Base-by-base conservation (phyloP, 2,888 invertebrate species). In the Phytoseiulus persimilis region DNA sequence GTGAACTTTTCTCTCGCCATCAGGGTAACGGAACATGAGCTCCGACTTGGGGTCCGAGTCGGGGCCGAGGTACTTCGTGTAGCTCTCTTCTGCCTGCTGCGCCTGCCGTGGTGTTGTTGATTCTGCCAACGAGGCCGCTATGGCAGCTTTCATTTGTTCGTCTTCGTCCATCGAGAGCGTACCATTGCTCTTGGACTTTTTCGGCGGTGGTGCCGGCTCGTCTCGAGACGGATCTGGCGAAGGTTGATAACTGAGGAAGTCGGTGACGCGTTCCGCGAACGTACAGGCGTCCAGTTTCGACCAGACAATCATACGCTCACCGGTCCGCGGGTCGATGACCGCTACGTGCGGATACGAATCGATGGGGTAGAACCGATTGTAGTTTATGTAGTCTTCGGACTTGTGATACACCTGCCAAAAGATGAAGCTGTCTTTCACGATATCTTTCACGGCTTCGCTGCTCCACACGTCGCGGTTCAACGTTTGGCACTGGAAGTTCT, bases 401-500 rank as follows among this genome's bases (percentile, higher is more conserved):
- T 31, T 89, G 39, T 83, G 39, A 46, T 89, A 91, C 91, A 95
- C 95, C 94, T 95, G 95, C 95, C 95, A 95, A 91, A 95, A 94
- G 31, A 95, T 92, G 92, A 95, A 95, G 92, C 95, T 94, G 90
- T 94, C 94, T 89, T 94, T 93, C 32, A 95, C 93, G 90, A 95
- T 92, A 90, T 94, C 93, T 90, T 94, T 94, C 9, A 95, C 94
- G 90, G 94, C 94, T 84, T 92, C 92, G 91, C 94, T 94, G 28
- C 95, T 94, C 95, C 95, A 95, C 0, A 95, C 94, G 92, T 95
- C 95, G 87, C 95, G 93, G 92, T 95, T 95, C 89, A 95, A 93
- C 18, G 94, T 94, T 92, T 95, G 95, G 91, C 95, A 95, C 32
- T 94, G 93, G 92, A 95, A 95, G 92, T 95, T 95, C 91, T 94